phyloP scores from a whole-genome alignment of 1,140 invertebrate species.

The Drosophila albomicans region DNA sequence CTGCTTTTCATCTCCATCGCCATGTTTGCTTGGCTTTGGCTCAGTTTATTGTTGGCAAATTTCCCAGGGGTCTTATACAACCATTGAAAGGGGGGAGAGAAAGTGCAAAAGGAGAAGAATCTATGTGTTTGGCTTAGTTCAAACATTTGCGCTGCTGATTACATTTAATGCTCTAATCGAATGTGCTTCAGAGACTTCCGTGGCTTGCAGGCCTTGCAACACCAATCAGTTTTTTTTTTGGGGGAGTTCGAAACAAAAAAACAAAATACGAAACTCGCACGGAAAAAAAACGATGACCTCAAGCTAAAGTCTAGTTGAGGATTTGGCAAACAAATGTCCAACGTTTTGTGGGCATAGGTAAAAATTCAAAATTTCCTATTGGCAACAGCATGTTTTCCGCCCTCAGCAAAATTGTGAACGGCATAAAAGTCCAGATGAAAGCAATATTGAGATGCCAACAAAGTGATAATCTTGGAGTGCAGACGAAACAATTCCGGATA shows the following conservation, averaged over 20 bases:
- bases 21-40: conserved; percentile 38
- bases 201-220: conserved; percentile 18
- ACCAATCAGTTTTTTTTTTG: conserved; percentile 51
- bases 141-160: conserved; percentile 81
- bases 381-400: neutral
- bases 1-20: conserved; percentile 20
- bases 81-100: neutral
- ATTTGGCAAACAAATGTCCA: conserved; percentile 19
- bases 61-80: conserved; percentile 70
- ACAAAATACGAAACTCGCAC: conserved; percentile 3
- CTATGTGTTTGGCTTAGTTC: conserved; percentile 45
- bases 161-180: conserved; percentile 79
- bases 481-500: no score
- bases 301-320: conserved; percentile 25
- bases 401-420: neutral
- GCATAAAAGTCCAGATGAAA: neutral
- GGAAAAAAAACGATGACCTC: conserved; percentile 8
- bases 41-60: conserved; percentile 78
- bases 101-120: neutral
- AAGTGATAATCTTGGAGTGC: neutral
- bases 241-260: conserved; percentile 14
- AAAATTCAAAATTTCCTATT: conserved; percentile 48
- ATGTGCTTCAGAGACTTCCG: conserved; percentile 38
- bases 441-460: neutral
- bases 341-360: neutral